Conservation (phyloP, 92 coral and sea anemone genomes). For the Palythoa grandiflora region DNA sequence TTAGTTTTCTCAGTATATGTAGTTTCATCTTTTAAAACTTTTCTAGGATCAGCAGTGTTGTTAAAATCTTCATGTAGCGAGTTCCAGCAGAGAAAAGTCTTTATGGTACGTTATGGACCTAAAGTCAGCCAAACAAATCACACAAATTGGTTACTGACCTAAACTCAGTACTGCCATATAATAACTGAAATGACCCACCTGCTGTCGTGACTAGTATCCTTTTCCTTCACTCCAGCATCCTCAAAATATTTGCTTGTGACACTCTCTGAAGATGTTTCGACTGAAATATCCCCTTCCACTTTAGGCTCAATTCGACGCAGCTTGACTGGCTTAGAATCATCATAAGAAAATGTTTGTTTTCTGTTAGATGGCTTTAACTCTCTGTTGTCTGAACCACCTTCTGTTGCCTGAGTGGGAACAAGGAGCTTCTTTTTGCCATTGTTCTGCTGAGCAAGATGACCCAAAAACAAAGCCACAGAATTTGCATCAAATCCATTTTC, state of each 20-base stretch:
- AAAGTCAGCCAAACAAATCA: no score
- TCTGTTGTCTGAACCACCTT: neutral
- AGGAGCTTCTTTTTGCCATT: conserved; percentile 76
- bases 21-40: no score
- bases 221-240: neutral
- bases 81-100: no score
- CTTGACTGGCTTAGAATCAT: conserved; percentile 64
- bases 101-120: no score
- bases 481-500: conserved; percentile 82
- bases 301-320: conserved; percentile 86
- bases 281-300: conserved; percentile 39
- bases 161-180: neutral
- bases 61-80: no score
- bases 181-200: neutral
- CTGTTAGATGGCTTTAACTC: conserved; percentile 17
- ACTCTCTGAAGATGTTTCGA: conserved; percentile 53
- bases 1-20: no score
- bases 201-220: conserved; percentile 27
- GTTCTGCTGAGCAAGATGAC: conserved; percentile 85
- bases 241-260: conserved; percentile 9
- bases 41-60: no score
- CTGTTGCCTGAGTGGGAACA: conserved; percentile 8
- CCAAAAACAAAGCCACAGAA: conserved; percentile 91
- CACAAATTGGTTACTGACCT: no score
- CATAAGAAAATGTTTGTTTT: neutral